These are phyloP conservation scores for Zosterops lateralis DNA, from an alignment of 2,113 vertebrate species.

Conservation along the genomic window DNA sequence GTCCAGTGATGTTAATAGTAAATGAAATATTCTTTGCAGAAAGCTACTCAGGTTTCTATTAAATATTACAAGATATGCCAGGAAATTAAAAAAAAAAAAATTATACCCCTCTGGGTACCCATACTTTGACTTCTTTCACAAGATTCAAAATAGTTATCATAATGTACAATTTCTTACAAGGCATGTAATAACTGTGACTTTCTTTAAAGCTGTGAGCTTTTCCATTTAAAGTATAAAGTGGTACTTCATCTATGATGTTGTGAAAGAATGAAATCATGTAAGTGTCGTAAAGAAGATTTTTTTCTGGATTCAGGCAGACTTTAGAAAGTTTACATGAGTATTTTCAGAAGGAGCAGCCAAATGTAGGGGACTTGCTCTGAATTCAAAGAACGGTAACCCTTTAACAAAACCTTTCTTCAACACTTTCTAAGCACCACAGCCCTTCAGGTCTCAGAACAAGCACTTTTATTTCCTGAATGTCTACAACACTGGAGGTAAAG, in stretches of 20 bases:
- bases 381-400: background rate
- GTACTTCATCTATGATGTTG: background rate
- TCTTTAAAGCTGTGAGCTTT: background rate
- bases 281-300: background rate
- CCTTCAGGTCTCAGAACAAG: background rate
- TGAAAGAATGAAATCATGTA: background rate
- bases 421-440: background rate
- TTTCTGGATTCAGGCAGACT: background rate
- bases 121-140: background rate
- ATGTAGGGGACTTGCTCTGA: background rate
- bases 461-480: background rate
- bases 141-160: background rate
- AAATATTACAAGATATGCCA: background rate
- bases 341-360: background rate
- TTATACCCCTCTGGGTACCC: background rate
- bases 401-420: background rate
- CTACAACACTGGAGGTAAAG: background rate
- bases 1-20: background rate
- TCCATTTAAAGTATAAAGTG: background rate
- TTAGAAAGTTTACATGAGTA: background rate
- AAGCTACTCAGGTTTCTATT: background rate
- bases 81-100: background rate
- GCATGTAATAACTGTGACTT: background rate
- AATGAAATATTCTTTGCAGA: background rate
- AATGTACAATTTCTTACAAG: background rate